Conservation (phyloP, 2,113 vertebrate genomes). For the Sinocyclocheilus anophthalmus region DNA sequence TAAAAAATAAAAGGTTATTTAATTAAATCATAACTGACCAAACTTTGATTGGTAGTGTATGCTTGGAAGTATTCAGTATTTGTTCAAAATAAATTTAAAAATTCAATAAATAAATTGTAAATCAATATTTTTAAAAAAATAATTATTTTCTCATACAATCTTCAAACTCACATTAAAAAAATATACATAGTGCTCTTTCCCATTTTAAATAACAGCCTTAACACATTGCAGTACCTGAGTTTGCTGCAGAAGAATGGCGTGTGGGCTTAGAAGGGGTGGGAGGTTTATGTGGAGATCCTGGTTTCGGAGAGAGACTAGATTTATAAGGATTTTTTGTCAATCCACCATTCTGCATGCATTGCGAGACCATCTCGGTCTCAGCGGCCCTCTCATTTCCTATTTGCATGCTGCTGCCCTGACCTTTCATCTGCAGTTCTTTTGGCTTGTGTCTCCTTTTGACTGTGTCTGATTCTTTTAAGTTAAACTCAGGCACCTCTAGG, state of each 20-base stretch:
- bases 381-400: constrained; percentile 50
- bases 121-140: too few relatives aligned
- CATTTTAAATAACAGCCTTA: background rate
- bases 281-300: constrained; percentile 60
- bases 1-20: background rate
- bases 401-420: background rate
- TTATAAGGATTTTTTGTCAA: constrained; percentile 66
- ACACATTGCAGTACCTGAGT: constrained; percentile 56
- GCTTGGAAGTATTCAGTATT: background rate
- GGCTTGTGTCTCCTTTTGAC: constrained; percentile 89
- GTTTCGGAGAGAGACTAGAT: constrained; percentile 58
- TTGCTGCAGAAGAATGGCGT: constrained; percentile 13
- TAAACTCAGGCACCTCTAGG: constrained; percentile 81
- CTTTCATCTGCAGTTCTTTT: constrained; percentile 73
- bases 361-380: constrained; percentile 69
- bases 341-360: constrained; percentile 66
- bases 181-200: background rate
- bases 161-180: background rate
- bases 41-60: background rate
- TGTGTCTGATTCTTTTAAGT: constrained; percentile 92
- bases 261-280: constrained; percentile 42
- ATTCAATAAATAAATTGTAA: too few relatives aligned
- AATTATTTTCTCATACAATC: too few relatives aligned
- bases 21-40: background rate
- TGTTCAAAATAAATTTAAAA: background rate